Percentiles rank a stretch among this genome's conserved stretches.
These are phyloP conservation scores for Hylaeus volcanicus DNA, from an alignment of 1,140 invertebrate genomes.

Conservation along the genomic window DNA sequence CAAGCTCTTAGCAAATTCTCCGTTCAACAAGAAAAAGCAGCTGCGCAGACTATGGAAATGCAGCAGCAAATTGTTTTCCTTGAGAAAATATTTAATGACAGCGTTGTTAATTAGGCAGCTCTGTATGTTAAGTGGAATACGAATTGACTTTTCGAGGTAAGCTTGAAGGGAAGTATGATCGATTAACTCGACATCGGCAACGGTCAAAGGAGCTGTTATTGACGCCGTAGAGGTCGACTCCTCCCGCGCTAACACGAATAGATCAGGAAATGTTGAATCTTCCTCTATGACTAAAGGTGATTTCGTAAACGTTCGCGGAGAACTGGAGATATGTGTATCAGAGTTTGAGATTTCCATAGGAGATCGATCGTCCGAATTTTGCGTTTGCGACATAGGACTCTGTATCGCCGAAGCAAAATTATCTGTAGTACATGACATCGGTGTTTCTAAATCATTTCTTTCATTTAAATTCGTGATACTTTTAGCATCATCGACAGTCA, in stretches of 20 bases:
- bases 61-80: conserved; percentile 84
- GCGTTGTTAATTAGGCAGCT: conserved; percentile 86
- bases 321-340: conserved; percentile 9
- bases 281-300: conserved; percentile 4
- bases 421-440: conserved; percentile 78
- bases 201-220: conserved; percentile 58
- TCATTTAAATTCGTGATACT: not conserved
- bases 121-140: conserved; percentile 85
- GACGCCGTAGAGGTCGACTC: not conserved
- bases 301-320: conserved; percentile 8
- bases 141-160: conserved; percentile 85
- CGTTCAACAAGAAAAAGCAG: conserved; percentile 89
- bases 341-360: conserved; percentile 14
- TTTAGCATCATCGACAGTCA: not conserved
- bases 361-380: conserved; percentile 67
- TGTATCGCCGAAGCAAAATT: conserved; percentile 70
- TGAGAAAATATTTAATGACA: conserved; percentile 85
- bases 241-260: conserved; percentile 6
- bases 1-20: conserved; percentile 87
- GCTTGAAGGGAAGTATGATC: conserved; percentile 82
- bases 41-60: conserved; percentile 87
- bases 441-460: conserved; percentile 62
- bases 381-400: conserved; percentile 65
- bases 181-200: conserved; percentile 75
- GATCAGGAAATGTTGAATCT: conserved; percentile 27